These are phyloP conservation scores for Macrostomum lignano DNA, from an alignment of 1,140 invertebrate species.

Conservation along the genomic window DNA sequence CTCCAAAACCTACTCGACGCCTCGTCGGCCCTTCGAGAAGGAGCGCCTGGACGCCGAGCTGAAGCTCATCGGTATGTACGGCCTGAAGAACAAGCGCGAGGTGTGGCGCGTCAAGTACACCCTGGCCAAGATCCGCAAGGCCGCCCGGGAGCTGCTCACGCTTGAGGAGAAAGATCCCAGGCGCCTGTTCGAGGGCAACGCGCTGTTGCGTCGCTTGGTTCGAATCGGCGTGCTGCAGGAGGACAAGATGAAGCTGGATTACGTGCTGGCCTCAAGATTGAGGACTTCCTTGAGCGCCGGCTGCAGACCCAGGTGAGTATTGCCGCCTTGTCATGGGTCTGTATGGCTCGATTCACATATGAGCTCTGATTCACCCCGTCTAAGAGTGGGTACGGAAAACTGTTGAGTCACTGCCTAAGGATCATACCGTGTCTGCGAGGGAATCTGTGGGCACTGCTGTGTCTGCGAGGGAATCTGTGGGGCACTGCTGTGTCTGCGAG, in stretches of 20 bases:
- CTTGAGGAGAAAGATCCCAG: slow-evolving; percentile 78
- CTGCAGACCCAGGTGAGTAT: slow-evolving; percentile 98
- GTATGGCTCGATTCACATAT: too few relatives aligned
- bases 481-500: too few relatives aligned
- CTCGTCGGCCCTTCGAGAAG: slow-evolving; percentile 93
- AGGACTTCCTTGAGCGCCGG: slow-evolving; percentile 95
- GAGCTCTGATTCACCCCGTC: too few relatives aligned
- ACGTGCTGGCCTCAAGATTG: slow-evolving; percentile 80
- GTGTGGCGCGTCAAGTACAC: slow-evolving; percentile 97
- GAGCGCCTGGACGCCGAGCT: slow-evolving; percentile 94
- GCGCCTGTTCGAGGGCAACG: slow-evolving; percentile 94
- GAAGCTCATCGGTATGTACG: slow-evolving; percentile 89
- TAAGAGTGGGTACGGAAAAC: too few relatives aligned
- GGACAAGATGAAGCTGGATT: slow-evolving; percentile 96
- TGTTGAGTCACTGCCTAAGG: too few relatives aligned
- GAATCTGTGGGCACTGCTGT: too few relatives aligned
- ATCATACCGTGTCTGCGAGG: too few relatives aligned
- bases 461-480: too few relatives aligned
- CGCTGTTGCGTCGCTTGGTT: slow-evolving; percentile 74
- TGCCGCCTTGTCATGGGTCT: too few relatives aligned
- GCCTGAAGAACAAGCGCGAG: slow-evolving; percentile 89
- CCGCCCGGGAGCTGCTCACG: slow-evolving; percentile 84
- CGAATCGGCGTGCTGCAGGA: slow-evolving; percentile 90
- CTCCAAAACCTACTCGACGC: slow-evolving; percentile 95
- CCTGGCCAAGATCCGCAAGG: slow-evolving; percentile 90